These are phyloP conservation scores for Leptoteleia sp. DNA, from an alignment of 1,140 invertebrate genomes.

Conservation along the genomic window DNA sequence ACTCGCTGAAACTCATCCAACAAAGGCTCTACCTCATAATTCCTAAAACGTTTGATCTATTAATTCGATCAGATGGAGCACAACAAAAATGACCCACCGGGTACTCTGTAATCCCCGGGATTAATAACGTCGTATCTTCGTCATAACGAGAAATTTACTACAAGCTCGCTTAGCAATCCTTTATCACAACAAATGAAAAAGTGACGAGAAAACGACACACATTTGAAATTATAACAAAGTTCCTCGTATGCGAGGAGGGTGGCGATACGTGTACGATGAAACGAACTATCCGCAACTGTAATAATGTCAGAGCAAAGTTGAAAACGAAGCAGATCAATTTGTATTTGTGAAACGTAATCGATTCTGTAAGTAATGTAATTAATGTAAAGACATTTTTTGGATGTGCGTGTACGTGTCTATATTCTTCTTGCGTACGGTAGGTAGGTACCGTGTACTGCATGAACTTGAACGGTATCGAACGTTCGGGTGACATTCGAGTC, in stretches of 20 bases:
- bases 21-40: slow-evolving; percentile 43
- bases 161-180: slow-evolving; percentile 54
- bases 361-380: slow-evolving; percentile 71
- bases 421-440: slow-evolving; percentile 63
- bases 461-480: slow-evolving; percentile 38
- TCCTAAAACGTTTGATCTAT: slow-evolving; percentile 19
- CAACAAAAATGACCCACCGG: slow-evolving; percentile 45
- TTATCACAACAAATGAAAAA: slow-evolving; percentile 42
- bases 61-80: slow-evolving; percentile 18
- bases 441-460: slow-evolving; percentile 58
- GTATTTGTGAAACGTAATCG: slow-evolving; percentile 71
- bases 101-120: slow-evolving; percentile 35
- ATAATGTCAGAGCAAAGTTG: slow-evolving; percentile 30
- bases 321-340: slow-evolving; percentile 36
- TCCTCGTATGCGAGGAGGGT: slow-evolving; percentile 50
- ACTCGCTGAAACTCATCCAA: slow-evolving; percentile 31
- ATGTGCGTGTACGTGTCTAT: slow-evolving; percentile 76
- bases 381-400: slow-evolving; percentile 70
- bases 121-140: slow-evolving; percentile 45
- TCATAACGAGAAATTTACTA: slow-evolving; percentile 37
- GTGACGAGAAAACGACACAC: slow-evolving; percentile 24
- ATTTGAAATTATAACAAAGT: slow-evolving; percentile 47
- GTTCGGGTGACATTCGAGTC: slow-evolving; percentile 32
- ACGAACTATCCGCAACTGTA: slow-evolving; percentile 32
- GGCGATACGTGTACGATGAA: slow-evolving; percentile 22